These are phyloP conservation scores for Gobius niger DNA, from an alignment of 2,113 vertebrate genomes.

Conservation along the genomic window DNA sequence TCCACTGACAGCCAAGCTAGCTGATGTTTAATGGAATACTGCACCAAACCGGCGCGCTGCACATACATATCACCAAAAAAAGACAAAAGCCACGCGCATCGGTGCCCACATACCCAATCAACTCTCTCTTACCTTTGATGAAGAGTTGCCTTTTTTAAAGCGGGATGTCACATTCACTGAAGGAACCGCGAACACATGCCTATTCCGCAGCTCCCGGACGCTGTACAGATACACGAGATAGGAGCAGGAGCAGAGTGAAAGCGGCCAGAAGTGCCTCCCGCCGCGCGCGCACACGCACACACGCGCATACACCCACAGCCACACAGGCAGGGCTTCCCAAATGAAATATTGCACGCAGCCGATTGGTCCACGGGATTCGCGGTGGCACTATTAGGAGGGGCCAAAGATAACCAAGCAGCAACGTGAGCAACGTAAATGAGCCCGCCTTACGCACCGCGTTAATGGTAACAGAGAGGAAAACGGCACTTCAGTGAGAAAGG, in stretches of 20 bases:
- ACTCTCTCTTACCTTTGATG: conserved; percentile 60
- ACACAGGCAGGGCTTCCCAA: conserved; percentile 60
- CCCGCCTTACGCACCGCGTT: background rate
- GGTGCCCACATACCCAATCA: background rate
- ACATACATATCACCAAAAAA: background rate
- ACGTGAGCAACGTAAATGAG: conserved; percentile 8
- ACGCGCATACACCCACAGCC: conserved; percentile 27
- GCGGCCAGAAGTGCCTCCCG: conserved; percentile 31
- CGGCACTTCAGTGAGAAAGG: background rate
- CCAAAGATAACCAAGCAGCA: conserved; percentile 41
- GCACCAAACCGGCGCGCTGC: conserved; percentile 16
- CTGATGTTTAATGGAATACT: conserved; percentile 13
- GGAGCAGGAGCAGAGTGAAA: conserved; percentile 39
- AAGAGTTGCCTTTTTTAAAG: conserved; percentile 14
- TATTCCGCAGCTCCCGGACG: conserved; percentile 71
- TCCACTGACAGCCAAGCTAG: conserved; percentile 20
- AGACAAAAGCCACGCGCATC: conserved; percentile 13
- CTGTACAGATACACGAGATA: conserved; percentile 39
- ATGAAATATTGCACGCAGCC: conserved; percentile 58
- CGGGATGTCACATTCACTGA: conserved; percentile 17
- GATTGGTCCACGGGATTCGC: conserved; percentile 71
- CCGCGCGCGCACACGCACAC: conserved; percentile 33
- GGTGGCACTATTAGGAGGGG: conserved; percentile 62
- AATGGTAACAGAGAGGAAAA: background rate
- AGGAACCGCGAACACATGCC: conserved; percentile 39